Evolutionary conservation across 1,140 invertebrate species (phyloP).

Genomic region (Trissolcus basalis): DNA sequence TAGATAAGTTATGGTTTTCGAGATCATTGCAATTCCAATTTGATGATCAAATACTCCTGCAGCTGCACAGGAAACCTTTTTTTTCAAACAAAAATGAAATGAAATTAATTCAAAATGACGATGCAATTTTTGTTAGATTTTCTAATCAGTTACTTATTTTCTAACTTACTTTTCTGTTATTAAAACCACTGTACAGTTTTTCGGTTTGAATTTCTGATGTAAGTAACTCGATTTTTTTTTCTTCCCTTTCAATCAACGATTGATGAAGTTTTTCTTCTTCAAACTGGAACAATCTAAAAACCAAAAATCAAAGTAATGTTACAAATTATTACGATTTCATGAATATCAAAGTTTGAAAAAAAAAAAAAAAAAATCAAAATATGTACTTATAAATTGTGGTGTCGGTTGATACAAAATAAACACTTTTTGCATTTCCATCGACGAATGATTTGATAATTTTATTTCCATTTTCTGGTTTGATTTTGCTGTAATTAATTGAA

Average conservation of each 20-base stretch:
- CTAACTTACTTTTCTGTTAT: not conserved
- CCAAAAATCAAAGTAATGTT: too few relatives aligned
- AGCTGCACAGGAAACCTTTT: slow-evolving; percentile 51
- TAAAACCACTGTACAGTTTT: slow-evolving; percentile 38
- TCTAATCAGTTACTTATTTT: too few relatives aligned
- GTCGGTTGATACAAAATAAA: slow-evolving; percentile 25
- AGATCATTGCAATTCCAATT: slow-evolving; percentile 56
- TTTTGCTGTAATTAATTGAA: too few relatives aligned
- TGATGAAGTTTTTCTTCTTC: slow-evolving; percentile 31
- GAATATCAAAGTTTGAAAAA: too few relatives aligned
- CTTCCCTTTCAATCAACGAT: slow-evolving; percentile 20
- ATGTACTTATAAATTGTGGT: slow-evolving; percentile 57
- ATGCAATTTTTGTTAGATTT: too few relatives aligned
- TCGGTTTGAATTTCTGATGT: slow-evolving; percentile 29
- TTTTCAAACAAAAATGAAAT: too few relatives aligned
- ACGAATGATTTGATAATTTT: slow-evolving; percentile 29
- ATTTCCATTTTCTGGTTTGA: not conserved
- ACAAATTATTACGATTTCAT: too few relatives aligned
- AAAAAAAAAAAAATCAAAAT: too few relatives aligned
- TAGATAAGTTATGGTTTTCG: slow-evolving; percentile 41
- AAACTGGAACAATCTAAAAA: slow-evolving; percentile 52
- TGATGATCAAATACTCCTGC: slow-evolving; percentile 16
- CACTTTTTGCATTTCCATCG: slow-evolving; percentile 13
- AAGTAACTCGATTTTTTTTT: slow-evolving; percentile 16
- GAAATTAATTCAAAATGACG: too few relatives aligned